Base-by-base conservation (phyloP, 2,797 vertebrate species). In the Poeciliopsis turneri region DNA sequence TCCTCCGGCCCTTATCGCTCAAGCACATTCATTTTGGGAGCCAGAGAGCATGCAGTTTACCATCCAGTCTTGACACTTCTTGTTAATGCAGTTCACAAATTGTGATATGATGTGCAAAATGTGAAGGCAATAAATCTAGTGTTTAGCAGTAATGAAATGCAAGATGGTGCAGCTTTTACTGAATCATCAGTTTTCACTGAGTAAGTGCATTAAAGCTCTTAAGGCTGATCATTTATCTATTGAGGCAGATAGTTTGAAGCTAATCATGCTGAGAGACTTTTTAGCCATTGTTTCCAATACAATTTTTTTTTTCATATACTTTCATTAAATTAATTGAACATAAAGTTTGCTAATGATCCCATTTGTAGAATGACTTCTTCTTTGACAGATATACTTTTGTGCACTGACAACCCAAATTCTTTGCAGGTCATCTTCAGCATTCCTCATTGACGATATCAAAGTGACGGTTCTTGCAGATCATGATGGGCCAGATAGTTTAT, bases 21-120 rank as follows among this genome's bases (percentile, higher is more conserved):
- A 92, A 93, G 90, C 90, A 92, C 93, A 94, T 94, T 94, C 91
- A 93, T 92, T 93, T 91, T 85, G 77, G 83, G 87, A 93, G 87
- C 86, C 93, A 91, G 87, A 90, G 88, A 94, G 90, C 87, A 87
- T 84, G 87, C 84, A 84, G 90, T 90, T 91, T 90, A 89, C 90
- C 81, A 82, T 85, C 72, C 76, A 84, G 84, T 77, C 77, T 76
- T 82, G 75, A 7, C 59, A 61, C 76, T 81, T 86, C 80, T 82
- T 74, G 49, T 85, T 84, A 91, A 90, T 80, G 75, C 78, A 86
- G 87, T 83, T 82, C 74, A 73, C 74, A 87, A 88, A 87, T 81
- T 78, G 64, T 20, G 69, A 88, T 83, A 66, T 76, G 51, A 78
- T 86, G 85, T 80, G 85, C 72, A 82, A 84, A 88, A 87, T 75